A percentile compares a stretch with the other conserved stretches of the same genome.
These are phyloP conservation scores for Betta splendens DNA, from an alignment of 2,797 vertebrate species.

Conservation along the genomic window DNA sequence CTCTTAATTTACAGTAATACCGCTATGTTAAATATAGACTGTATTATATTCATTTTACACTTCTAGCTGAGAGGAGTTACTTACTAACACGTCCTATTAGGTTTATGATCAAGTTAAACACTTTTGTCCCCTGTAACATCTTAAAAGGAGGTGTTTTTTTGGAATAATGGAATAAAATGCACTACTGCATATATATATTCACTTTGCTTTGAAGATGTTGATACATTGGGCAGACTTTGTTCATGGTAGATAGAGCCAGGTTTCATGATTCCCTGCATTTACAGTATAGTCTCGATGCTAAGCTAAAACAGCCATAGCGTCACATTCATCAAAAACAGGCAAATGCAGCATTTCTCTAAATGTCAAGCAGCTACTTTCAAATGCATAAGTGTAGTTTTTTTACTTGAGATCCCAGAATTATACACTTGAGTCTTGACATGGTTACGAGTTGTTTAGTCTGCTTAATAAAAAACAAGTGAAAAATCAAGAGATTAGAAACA, in stretches of 20 bases:
- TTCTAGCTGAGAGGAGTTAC: too few relatives aligned
- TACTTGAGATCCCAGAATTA: too few relatives aligned
- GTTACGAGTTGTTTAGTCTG: too few relatives aligned
- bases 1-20: not conserved
- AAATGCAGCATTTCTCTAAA: not conserved
- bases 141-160: constrained; percentile 10
- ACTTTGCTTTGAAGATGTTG: not conserved
- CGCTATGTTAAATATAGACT: too few relatives aligned
- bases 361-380: not conserved
- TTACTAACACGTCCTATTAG: too few relatives aligned
- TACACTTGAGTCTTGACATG: too few relatives aligned
- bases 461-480: too few relatives aligned
- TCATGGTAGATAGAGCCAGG: not conserved
- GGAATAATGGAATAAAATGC: not conserved
- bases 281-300: not conserved
- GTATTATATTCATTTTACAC: too few relatives aligned
- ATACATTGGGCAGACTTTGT: not conserved
- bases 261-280: not conserved
- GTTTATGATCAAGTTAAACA: too few relatives aligned
- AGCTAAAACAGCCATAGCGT: constrained; percentile 7
- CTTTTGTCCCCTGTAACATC: constrained; percentile 1
- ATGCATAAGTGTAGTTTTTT: not conserved
- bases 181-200: too few relatives aligned
- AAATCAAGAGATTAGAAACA: too few relatives aligned
- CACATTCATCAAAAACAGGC: not conserved